Conservation (phyloP, 2,113 vertebrate species). For the Paracanthobrama guichenoti region DNA sequence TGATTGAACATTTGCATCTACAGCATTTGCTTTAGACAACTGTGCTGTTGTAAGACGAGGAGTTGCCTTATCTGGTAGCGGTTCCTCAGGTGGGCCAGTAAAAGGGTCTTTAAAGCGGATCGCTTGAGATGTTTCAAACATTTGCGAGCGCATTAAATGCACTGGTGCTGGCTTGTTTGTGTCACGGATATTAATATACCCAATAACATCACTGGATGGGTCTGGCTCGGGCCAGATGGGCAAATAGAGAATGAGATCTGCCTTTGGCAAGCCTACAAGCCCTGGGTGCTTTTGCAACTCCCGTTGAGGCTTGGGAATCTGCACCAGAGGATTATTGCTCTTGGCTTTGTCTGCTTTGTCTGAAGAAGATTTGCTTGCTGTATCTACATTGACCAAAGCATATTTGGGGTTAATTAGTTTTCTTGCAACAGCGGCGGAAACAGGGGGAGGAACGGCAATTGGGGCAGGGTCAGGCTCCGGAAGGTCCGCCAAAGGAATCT, state of each 20-base stretch:
- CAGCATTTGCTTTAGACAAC: neutral
- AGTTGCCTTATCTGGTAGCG: conserved; percentile 54
- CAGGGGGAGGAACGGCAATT: conserved; percentile 61
- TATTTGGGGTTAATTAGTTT: conserved; percentile 97
- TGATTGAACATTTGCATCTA: neutral
- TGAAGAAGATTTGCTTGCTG: conserved; percentile 76
- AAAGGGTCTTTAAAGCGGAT: conserved; percentile 74
- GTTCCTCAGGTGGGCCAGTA: conserved; percentile 29
- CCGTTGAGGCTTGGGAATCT: conserved; percentile 64
- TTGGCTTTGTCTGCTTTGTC: conserved; percentile 81
- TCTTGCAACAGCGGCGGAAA: conserved; percentile 79
- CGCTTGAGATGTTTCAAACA: conserved; percentile 80
- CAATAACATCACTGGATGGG: conserved; percentile 90
- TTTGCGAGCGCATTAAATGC: conserved; percentile 78
- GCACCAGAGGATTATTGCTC: conserved; percentile 58
- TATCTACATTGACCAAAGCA: conserved; percentile 80
- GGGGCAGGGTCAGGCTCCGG: conserved; percentile 81
- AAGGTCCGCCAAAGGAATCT: conserved; percentile 82
- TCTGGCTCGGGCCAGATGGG: conserved; percentile 95
- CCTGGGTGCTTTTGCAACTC: conserved; percentile 79
- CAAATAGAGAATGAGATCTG: conserved; percentile 91
- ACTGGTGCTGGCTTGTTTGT: conserved; percentile 71
- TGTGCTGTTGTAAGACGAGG: conserved; percentile 1
- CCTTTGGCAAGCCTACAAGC: conserved; percentile 84
- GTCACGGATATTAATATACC: conserved; percentile 92